Conservation (phyloP, 2,888 invertebrate genomes). For the Lordiphosa fenestrarum region DNA sequence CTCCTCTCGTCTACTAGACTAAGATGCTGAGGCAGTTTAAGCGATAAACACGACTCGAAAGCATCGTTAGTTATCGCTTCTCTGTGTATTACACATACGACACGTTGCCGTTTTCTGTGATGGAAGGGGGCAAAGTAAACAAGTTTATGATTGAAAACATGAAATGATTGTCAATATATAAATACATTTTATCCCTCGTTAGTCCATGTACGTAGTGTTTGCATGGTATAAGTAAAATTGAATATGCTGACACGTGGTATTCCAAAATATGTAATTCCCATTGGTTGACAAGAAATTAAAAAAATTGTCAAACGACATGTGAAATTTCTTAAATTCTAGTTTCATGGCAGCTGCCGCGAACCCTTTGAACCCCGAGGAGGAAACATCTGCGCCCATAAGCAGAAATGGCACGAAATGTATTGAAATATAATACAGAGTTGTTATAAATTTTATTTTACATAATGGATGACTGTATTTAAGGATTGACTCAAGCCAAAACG, state of each 20-base stretch:
- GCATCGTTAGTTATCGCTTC: slow-evolving; percentile 31
- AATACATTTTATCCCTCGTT: slow-evolving; percentile 4
- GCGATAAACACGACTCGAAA: slow-evolving; percentile 53
- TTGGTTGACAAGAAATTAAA: not conserved
- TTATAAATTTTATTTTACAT: too few species aligned
- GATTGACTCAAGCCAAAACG: too few species aligned
- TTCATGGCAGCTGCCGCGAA: slow-evolving; percentile 1
- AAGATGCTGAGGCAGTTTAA: slow-evolving; percentile 54
- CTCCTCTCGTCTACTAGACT: slow-evolving; percentile 4
- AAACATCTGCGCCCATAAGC: too few species aligned
- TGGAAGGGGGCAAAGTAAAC: slow-evolving; percentile 17
- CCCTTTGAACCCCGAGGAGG: too few species aligned
- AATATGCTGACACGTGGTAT: too few species aligned
- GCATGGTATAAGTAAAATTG: too few species aligned
- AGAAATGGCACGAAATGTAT: too few species aligned
- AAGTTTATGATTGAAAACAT: slow-evolving; percentile 34
- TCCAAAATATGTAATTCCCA: not conserved
- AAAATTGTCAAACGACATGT: slow-evolving; percentile 9
- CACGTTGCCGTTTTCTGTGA: slow-evolving; percentile 10
- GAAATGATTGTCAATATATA: slow-evolving; percentile 46
- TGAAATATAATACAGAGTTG: too few species aligned
- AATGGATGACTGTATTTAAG: too few species aligned
- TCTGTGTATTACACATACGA: slow-evolving; percentile 35
- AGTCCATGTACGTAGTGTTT: too few species aligned
- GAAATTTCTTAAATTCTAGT: slow-evolving; percentile 3